phyloP scores from a whole-genome alignment of 2,888 invertebrate species.

The Marasmarcha lunaedactyla region DNA sequence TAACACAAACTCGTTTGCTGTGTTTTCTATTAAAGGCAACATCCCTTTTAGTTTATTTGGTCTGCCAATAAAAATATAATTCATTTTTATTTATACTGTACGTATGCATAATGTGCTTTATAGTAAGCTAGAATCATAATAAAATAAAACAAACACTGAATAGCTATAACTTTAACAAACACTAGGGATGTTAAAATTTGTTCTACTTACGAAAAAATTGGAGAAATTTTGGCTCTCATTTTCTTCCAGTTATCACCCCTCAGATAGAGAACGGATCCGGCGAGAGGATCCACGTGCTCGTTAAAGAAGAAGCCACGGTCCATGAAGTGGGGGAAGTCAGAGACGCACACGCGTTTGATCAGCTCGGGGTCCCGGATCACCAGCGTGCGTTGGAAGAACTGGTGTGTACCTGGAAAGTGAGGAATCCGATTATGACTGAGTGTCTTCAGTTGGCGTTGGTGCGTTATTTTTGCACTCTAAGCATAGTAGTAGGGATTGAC shows the following conservation, averaged over 20 bases:
- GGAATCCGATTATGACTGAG: too few species aligned
- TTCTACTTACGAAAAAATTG: conserved; percentile 57
- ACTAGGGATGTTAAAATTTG: too few species aligned
- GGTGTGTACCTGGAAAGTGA: conserved; percentile 48
- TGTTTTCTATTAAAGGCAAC: conserved; percentile 52
- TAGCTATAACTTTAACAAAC: too few species aligned
- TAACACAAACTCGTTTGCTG: conserved; percentile 43
- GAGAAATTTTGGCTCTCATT: conserved; percentile 55
- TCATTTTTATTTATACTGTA: too few species aligned
- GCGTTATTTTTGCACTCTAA: too few species aligned
- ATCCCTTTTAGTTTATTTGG: conserved; percentile 58
- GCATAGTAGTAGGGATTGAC: too few species aligned
- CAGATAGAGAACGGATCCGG: conserved; percentile 53
- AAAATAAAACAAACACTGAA: not conserved
- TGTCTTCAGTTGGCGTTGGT: too few species aligned
- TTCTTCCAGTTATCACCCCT: conserved; percentile 55
- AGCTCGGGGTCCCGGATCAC: conserved; percentile 54
- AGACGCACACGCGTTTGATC: conserved; percentile 53
- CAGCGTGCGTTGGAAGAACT: conserved; percentile 57
- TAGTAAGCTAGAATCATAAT: conserved; percentile 1
- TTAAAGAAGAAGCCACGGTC: conserved; percentile 62
- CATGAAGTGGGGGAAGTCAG: conserved; percentile 57
- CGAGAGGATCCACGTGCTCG: conserved; percentile 51
- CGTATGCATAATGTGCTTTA: too few species aligned
- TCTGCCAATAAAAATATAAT: conserved; percentile 43